Evolutionary conservation across 2,113 vertebrate genomes (phyloP).

Genomic region (Cavia porcellus): DNA sequence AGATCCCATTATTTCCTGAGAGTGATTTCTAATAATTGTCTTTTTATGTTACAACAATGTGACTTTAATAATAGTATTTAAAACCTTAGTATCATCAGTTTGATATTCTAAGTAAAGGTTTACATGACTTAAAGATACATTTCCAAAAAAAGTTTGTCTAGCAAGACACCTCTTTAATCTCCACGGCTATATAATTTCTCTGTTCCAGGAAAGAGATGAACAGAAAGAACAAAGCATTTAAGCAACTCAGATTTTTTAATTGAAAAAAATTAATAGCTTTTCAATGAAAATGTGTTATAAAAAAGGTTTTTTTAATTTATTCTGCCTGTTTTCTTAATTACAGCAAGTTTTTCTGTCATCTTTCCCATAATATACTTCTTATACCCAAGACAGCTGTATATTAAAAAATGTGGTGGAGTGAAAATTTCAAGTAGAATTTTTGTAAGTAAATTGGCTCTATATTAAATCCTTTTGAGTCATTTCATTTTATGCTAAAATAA

Average conservation of each 20-base stretch:
- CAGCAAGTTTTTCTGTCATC: background rate
- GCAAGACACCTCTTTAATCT: background rate
- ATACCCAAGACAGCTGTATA: background rate
- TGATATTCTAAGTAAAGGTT: slow-evolving; percentile 47
- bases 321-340: background rate
- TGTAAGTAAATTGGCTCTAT: slow-evolving; percentile 55
- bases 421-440: slow-evolving; percentile 65
- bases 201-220: background rate
- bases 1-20: slow-evolving; percentile 12
- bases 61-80: slow-evolving; percentile 56
- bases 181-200: background rate
- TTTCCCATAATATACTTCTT: background rate
- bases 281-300: slow-evolving; percentile 37
- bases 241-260: slow-evolving; percentile 25
- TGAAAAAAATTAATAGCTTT: slow-evolving; percentile 49
- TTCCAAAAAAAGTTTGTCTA: background rate
- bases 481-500: slow-evolving; percentile 81
- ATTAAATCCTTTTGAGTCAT: slow-evolving; percentile 75
- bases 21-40: slow-evolving; percentile 47
- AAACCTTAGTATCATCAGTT: slow-evolving; percentile 43
- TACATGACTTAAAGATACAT: slow-evolving; percentile 49
- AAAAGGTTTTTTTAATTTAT: slow-evolving; percentile 50
- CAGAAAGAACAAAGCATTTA: background rate
- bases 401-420: background rate
- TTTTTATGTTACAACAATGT: slow-evolving; percentile 42